Conservation (phyloP, 2,113 vertebrate species). For the Psilopogon haemacephalus region DNA sequence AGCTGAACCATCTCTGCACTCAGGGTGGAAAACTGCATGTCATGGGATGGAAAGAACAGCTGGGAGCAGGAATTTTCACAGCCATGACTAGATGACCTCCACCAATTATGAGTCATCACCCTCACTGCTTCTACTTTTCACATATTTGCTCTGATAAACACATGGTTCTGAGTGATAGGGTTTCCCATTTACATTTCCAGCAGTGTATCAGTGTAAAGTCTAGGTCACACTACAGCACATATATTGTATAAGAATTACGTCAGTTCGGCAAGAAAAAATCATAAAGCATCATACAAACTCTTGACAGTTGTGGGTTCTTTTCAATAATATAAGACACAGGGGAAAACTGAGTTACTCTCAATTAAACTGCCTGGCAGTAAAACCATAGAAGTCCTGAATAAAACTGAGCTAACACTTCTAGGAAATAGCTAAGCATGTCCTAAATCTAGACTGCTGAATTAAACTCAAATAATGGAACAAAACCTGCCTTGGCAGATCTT, state of each 20-base stretch:
- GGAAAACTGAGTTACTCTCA: not conserved
- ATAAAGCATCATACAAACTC: not conserved
- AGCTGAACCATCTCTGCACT: not conserved
- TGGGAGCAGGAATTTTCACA: not conserved
- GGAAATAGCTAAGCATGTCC: not conserved
- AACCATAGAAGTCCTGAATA: slow-evolving; percentile 28
- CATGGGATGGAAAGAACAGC: slow-evolving; percentile 12
- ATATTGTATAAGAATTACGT: not conserved
- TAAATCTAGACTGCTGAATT: not conserved
- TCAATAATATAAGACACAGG: not conserved
- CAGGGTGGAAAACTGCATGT: not conserved
- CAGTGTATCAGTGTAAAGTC: not conserved
- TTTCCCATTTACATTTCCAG: not conserved
- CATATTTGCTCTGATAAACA: not conserved
- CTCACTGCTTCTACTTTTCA: not conserved
- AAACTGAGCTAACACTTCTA: not conserved
- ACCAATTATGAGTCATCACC: not conserved
- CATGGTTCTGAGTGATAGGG: not conserved
- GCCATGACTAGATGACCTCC: not conserved
- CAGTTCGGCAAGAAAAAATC: not conserved
- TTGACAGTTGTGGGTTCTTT: not conserved
- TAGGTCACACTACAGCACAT: not conserved
- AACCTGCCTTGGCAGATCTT: not conserved
- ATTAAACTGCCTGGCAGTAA: slow-evolving; percentile 30
- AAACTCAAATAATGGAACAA: not conserved